Conservation (phyloP, 2,888 invertebrate genomes). For the Dione vanillae region DNA sequence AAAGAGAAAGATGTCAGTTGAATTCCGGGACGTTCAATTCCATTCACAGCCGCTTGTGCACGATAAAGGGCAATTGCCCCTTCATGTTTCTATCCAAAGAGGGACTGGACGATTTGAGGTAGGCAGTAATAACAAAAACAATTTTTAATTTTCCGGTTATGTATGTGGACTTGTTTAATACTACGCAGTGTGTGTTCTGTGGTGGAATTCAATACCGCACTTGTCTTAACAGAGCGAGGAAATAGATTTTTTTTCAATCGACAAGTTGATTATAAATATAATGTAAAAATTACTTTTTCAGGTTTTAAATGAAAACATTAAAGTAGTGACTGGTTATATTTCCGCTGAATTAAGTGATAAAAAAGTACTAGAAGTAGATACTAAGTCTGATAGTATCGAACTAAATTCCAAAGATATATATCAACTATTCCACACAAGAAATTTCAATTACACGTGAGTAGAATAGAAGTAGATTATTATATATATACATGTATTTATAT, state of each 20-base stretch:
- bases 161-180: no score
- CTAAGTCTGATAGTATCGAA: not conserved
- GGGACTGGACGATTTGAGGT: slow-evolving; percentile 85
- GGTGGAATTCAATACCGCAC: no score
- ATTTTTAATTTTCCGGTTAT: no score
- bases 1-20: slow-evolving; percentile 86
- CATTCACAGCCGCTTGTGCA: slow-evolving; percentile 82
- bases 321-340: slow-evolving; percentile 5
- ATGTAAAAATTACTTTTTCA: not conserved
- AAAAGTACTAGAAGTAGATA: not conserved
- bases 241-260: not conserved
- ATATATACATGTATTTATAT: no score
- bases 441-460: slow-evolving; percentile 16
- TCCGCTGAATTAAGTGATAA: not conserved
- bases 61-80: slow-evolving; percentile 78
- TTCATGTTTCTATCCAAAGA: slow-evolving; percentile 84
- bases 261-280: no score
- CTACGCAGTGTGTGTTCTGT: no score
- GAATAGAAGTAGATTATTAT: no score
- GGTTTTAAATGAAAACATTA: slow-evolving; percentile 6
- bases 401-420: slow-evolving; percentile 16
- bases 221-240: no score
- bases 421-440: slow-evolving; percentile 2
- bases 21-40: slow-evolving; percentile 86
- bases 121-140: slow-evolving; percentile 22